Conservation (phyloP, 2,797 vertebrate species). For the Buceros bicornis region DNA sequence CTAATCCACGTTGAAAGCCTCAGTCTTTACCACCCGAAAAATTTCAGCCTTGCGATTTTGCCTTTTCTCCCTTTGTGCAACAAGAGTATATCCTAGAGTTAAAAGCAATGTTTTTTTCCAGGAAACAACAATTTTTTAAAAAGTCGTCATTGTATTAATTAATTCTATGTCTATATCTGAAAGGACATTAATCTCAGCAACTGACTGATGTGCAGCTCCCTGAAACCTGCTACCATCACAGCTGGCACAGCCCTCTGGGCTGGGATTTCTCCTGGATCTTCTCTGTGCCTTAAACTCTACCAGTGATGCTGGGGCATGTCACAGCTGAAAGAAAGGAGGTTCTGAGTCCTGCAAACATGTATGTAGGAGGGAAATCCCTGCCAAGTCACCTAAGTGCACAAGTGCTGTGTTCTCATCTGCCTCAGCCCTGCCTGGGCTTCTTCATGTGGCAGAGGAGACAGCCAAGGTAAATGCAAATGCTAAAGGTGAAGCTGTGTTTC, state of each 20-base stretch:
- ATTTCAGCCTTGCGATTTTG: constrained; percentile 36
- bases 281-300: background rate
- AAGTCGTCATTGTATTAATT: constrained; percentile 69
- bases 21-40: constrained; percentile 17
- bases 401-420: background rate
- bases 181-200: constrained; percentile 59
- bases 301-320: background rate
- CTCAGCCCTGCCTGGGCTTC: background rate
- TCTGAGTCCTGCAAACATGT: background rate
- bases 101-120: constrained; percentile 65
- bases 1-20: constrained; percentile 39
- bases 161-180: constrained; percentile 68
- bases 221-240: constrained; percentile 25
- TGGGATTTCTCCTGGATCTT: background rate
- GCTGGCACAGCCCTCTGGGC: background rate
- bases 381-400: fast-evolving
- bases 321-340: background rate
- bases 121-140: background rate
- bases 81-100: background rate
- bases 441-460: background rate
- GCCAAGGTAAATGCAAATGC: background rate
- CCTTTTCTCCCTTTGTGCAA: constrained; percentile 19
- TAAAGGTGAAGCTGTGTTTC: background rate
- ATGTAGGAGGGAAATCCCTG: background rate
- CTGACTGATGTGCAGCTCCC: constrained; percentile 51